These are phyloP conservation scores for Pangasius krempfi DNA, from an alignment of 2,797 vertebrate genomes.

Conservation along the genomic window DNA sequence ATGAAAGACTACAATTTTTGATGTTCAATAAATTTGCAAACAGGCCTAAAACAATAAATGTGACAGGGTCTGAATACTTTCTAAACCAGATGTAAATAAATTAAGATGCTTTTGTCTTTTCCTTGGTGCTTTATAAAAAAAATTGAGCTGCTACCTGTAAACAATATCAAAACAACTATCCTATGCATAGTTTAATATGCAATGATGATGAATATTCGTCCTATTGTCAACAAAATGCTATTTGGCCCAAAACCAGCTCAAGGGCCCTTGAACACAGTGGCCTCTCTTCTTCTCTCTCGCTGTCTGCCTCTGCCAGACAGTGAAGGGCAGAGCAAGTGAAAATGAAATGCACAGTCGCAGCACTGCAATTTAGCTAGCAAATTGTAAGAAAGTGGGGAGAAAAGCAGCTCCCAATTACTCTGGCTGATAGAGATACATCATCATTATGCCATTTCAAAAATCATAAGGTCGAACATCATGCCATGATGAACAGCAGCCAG, in stretches of 20 bases:
- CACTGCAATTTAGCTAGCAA: constrained; percentile 53
- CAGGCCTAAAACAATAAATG: background rate
- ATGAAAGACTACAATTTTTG: background rate
- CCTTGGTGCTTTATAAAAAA: background rate
- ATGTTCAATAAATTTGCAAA: background rate
- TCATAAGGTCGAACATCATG: constrained; percentile 53
- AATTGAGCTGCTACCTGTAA: constrained; percentile 1
- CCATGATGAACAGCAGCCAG: constrained; percentile 49
- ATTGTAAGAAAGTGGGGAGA: constrained; percentile 52
- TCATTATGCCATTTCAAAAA: constrained; percentile 55
- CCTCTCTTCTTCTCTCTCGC: constrained; percentile 16
- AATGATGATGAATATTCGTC: constrained; percentile 16
- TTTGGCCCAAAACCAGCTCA: constrained; percentile 47
- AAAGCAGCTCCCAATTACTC: constrained; percentile 58
- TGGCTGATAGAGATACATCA: constrained; percentile 60
- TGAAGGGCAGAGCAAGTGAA: constrained; percentile 52
- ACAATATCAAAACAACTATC: background rate
- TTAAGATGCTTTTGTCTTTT: background rate
- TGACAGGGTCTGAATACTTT: background rate
- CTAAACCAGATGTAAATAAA: background rate
- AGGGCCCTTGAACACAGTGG: constrained; percentile 41
- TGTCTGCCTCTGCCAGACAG: constrained; percentile 42
- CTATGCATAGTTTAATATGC: constrained; percentile 25
- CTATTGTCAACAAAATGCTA: constrained; percentile 51
- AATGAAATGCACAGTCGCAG: constrained; percentile 46